Evolutionary conservation across 2,797 vertebrate species (phyloP).

Genomic region (Taenioides sp.): DNA sequence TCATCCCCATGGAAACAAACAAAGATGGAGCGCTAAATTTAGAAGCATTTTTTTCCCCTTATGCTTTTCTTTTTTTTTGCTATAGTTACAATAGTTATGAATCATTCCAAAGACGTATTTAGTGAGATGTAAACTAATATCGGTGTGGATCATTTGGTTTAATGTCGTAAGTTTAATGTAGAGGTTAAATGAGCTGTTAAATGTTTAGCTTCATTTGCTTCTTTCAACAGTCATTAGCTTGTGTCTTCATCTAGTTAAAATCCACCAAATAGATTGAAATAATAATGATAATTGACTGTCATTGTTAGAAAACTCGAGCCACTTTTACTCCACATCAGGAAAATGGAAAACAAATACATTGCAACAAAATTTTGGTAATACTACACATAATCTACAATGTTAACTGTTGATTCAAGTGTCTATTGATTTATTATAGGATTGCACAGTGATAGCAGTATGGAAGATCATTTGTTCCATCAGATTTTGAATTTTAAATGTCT

Average conservation of each 20-base stretch:
- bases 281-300: neutral
- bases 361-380: too few relatives aligned
- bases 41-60: slow-evolving; percentile 32
- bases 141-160: slow-evolving; percentile 4
- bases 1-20: slow-evolving; percentile 72
- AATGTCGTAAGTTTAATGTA: neutral
- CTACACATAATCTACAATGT: too few relatives aligned
- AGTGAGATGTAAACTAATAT: slow-evolving; percentile 16
- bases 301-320: neutral
- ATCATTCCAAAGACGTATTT: slow-evolving; percentile 8
- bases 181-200: neutral
- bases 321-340: neutral
- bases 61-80: neutral
- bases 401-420: too few relatives aligned
- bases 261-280: neutral
- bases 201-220: neutral
- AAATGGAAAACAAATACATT: neutral
- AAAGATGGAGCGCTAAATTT: slow-evolving; percentile 58
- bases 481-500: too few relatives aligned
- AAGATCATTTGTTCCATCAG: too few relatives aligned
- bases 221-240: neutral
- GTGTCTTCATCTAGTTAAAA: neutral
- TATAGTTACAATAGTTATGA: slow-evolving; percentile 23
- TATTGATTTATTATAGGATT: too few relatives aligned
- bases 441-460: too few relatives aligned